Percentiles rank a stretch among this genome's conserved stretches.
Evolutionary conservation across 53 echinoderm and acorn worm genomes (phyloP).

Genomic region (Astropecten irregularis): DNA sequence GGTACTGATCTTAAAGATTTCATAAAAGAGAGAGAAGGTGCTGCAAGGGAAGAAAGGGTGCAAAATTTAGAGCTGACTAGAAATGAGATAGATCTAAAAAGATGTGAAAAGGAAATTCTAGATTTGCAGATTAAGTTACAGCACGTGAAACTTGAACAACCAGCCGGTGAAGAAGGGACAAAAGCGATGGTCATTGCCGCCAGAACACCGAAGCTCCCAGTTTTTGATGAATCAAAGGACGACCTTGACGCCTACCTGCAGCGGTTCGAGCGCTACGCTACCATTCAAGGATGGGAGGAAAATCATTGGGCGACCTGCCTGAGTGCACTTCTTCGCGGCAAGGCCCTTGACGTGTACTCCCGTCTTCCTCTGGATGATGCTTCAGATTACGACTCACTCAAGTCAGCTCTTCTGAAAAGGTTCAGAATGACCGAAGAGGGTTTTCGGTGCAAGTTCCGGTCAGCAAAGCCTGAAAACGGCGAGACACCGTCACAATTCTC

Average conservation of each 20-base stretch:
- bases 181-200: too few relatives aligned
- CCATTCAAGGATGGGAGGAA: slow-evolving; percentile 6
- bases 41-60: slow-evolving; percentile 11
- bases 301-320: background rate
- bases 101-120: too few relatives aligned
- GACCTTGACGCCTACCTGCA: slow-evolving; percentile 64
- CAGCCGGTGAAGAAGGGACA: background rate
- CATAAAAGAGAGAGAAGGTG: slow-evolving; percentile 4
- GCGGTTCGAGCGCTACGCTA: too few relatives aligned
- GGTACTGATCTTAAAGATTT: background rate
- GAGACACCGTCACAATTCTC: slow-evolving; percentile 29
- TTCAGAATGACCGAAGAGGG: slow-evolving; percentile 36
- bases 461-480: slow-evolving; percentile 1
- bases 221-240: slow-evolving; percentile 59
- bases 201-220: slow-evolving; percentile 61
- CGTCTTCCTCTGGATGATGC: background rate
- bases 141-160: background rate
- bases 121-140: background rate
- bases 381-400: background rate
- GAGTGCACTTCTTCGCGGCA: slow-evolving; percentile 45
- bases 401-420: slow-evolving; percentile 14
- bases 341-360: slow-evolving; percentile 12
- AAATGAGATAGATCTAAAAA: slow-evolving; percentile 1
- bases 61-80: background rate
- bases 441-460: slow-evolving; percentile 21